Evolutionary conservation across 2,797 vertebrate genomes (phyloP), one percentile per base, ranked within the genome.

Genomic region (Babyrousa celebensis): DNA sequence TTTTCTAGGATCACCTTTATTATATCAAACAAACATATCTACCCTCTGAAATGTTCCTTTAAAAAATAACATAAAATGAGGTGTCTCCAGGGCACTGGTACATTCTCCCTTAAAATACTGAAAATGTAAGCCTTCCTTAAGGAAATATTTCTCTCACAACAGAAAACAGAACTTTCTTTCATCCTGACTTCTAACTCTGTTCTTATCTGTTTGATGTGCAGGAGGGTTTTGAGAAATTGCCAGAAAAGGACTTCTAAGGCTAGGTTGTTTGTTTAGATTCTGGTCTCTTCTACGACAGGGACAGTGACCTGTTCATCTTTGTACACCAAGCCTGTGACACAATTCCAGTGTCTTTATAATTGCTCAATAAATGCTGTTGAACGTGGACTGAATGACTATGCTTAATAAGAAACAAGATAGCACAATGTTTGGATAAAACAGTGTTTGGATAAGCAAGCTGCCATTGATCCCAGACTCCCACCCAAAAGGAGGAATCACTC

Each of bases 151-250:
- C 32, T 71, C 62, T 85, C 65, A 62, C 60, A 84, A 95, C 2
- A 96, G 67, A 85, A 97, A 91, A 85, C 87, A 85, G 52, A 93
- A 63, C 16, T 74, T 86, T 74, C 85, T 93, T 84, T 94, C 62
- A 89, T 67, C 56, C 15, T 40, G 29, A 79, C 48, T 71, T 77
- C 60, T 16, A 79, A 20, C 36, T 91, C 40, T 82, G 25, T 65
- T 72, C 48, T 90, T 89, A 52, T 40, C 78, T 6, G 68, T 96
- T 79, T 74, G 60, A 89, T 77, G 6, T 16, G 21, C 6, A 94
- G 32, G 40, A 58, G 14, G 60, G 58, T 71, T 83, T 62, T 71
- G 54, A 90, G 27, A 93, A 78, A 88, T 20, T 77, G 43, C 25
- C 48, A 79, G 43, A 32, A 85, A 88, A 18, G 17, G 12, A 89